Evolutionary conservation across 2,888 invertebrate species (phyloP), one percentile per base, ranked within the genome.

Genomic region (Nomada fabriciana): DNA sequence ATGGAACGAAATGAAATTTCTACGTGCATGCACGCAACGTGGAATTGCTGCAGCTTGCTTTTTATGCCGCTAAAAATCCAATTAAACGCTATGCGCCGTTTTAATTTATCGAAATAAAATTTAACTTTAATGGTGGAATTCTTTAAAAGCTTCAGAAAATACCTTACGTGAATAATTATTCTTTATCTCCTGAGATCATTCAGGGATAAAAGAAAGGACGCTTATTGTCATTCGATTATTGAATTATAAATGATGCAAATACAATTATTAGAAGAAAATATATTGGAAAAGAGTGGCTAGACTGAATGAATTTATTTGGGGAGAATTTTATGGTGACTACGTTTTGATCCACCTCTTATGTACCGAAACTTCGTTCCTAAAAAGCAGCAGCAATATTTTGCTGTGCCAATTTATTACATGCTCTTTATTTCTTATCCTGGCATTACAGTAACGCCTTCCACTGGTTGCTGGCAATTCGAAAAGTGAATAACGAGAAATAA

Each of bases 1-100:
- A 42, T 61, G 20, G 42, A n/a, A 61, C 42, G n/a, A 43, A 63
- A 63, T 47, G 63, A 42, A 47, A 63, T 63, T 63, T 47, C 15
- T 23, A 10, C 29, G 42, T 20, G n/a, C 13, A 9, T 61, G 13
- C 18, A 42, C 42, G 20, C n/a, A 10, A 36, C 36, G 36, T 13
- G 61, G 42, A 63, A 63, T 47, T 23, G 23, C 29, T 18, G 23
- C 2, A 25, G 11, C 15, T 42, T 20, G 11, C 23, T 42, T 29
- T 60, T 36, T 23, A 29, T 29, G 18, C 18, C 29, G 60, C 9
- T 60, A 20, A 42, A 61, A 43, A 61, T 43, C 42, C 42, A 13
- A 61, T 61, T n/a, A 61, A 43, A 7, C 60, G 2, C 36, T 2
- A n/a, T 13, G 20, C 11, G n/a, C 11, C 11, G n/a, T 13, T 61